Evolutionary conservation across 2,888 invertebrate species (phyloP).

Genomic region (Oligia strigilis): DNA sequence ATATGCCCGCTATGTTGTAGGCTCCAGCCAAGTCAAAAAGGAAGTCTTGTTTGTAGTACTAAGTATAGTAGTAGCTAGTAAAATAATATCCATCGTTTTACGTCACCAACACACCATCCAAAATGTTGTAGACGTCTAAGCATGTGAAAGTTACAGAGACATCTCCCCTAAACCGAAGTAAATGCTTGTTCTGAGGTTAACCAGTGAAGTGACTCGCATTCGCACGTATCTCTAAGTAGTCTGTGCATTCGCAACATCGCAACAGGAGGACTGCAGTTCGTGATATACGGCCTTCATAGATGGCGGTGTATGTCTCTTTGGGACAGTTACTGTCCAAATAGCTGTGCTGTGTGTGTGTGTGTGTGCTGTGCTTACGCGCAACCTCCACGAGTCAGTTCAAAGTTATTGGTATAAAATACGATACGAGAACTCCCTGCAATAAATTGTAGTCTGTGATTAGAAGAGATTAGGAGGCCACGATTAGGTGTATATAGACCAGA

Average conservation of each 20-base stretch:
- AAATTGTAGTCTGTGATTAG: too few relatives aligned
- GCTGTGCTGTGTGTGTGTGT: too few relatives aligned
- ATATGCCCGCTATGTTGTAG: too few relatives aligned
- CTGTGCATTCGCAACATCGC: background rate
- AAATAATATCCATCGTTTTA: background rate
- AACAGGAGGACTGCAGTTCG: background rate
- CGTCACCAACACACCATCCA: background rate
- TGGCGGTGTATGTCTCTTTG: constrained; percentile 28
- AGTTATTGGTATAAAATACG: too few relatives aligned
- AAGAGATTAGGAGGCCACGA: too few relatives aligned
- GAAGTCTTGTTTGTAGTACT: too few relatives aligned
- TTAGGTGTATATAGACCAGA: too few relatives aligned
- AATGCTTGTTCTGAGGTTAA: background rate
- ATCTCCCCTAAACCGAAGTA: background rate
- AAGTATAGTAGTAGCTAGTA: background rate
- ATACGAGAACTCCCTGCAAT: too few relatives aligned
- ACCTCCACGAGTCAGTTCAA: too few relatives aligned
- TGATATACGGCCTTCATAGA: constrained; percentile 15
- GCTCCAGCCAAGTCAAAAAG: too few relatives aligned
- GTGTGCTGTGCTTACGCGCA: too few relatives aligned
- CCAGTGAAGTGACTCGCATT: background rate
- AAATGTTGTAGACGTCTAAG: background rate
- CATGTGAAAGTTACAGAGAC: constrained; percentile 21
- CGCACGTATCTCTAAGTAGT: background rate
- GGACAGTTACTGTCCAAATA: too few relatives aligned